Conservation (phyloP, 2,113 vertebrate species). For the Rhynchomys soricoides region DNA sequence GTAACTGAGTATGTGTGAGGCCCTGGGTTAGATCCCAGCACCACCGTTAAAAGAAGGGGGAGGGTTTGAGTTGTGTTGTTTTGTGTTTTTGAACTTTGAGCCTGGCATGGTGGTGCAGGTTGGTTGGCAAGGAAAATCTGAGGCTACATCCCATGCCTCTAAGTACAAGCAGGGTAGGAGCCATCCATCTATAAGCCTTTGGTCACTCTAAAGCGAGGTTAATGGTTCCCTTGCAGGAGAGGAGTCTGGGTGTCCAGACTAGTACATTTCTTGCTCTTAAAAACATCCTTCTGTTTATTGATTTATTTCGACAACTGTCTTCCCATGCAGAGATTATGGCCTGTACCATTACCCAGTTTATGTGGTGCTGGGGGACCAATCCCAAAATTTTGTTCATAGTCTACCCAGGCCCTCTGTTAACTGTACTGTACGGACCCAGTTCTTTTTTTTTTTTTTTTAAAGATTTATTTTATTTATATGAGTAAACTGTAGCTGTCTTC, state of each 20-base stretch:
- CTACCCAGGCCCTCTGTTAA: background rate
- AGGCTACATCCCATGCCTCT: background rate
- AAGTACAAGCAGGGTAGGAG: background rate
- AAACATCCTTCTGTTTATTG: background rate
- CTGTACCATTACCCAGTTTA: background rate
- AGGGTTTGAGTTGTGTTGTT: background rate
- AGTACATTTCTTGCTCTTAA: background rate
- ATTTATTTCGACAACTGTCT: background rate
- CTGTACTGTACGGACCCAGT: too few relatives aligned
- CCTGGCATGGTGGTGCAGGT: background rate
- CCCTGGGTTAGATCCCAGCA: background rate
- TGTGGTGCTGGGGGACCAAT: background rate
- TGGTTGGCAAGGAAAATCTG: background rate
- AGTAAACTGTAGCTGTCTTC: too few relatives aligned
- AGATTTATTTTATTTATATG: too few relatives aligned
- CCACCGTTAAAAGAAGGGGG: background rate
- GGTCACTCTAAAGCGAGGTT: background rate
- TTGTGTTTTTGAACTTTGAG: background rate
- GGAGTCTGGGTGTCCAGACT: background rate
- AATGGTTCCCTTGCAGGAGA: background rate
- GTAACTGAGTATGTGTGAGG: background rate
- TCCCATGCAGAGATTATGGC: background rate
- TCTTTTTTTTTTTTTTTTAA: too few relatives aligned
- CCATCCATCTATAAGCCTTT: background rate
- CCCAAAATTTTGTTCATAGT: too few relatives aligned